Evolutionary conservation across 2,797 vertebrate species (phyloP), one percentile per base, ranked within the genome.

Genomic region (Mergus octosetaceus): DNA sequence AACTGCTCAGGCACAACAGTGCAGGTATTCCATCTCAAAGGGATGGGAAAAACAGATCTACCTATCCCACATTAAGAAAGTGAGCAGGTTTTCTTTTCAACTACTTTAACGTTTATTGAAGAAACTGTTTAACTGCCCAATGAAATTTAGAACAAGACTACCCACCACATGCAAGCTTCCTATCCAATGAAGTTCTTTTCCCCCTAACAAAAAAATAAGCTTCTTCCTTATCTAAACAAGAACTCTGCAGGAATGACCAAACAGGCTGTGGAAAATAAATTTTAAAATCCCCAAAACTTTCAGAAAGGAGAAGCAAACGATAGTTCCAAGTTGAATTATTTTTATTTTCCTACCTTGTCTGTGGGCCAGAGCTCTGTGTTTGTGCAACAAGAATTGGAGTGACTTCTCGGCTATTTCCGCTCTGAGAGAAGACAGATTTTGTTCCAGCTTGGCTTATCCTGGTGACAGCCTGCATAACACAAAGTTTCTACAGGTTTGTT

Each of bases 391-490:
- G 99, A 90, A 99, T 96, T 80, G 99, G 99, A 85, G 99, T 98
- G 77, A 99, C 98, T 71, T 99, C 99, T 94, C 99, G 98, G 96
- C 99, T 99, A 93, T 99, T 99, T 54, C 99, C 99, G 30, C 99
- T 99, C 96, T 99, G 99, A 65, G 99, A 98, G 98, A 99, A 99
- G 95, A 99, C 99, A 41, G 99, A 99, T 76, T 99, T 99, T 28
- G 98, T 98, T 93, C 98, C 98, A 93, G 98, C 98, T 98, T 99
- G 99, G 96, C 98, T 98, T 91, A 99, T 99, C 98, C 99, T 99
- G 95, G 99, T 98, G 91, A 99, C 98, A 89, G 98, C 93, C 99
- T 99, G 97, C 69, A 98, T 92, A 96, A 98, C 86, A 97, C 81
- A 95, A 81, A 96, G 96, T 92, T 96, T 96, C 92, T 97, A 92